Evolutionary conservation across 35 echinoderm and acorn worm species (phyloP), one percentile per base, ranked within the genome.

Genomic region (Apostichopus californicus): DNA sequence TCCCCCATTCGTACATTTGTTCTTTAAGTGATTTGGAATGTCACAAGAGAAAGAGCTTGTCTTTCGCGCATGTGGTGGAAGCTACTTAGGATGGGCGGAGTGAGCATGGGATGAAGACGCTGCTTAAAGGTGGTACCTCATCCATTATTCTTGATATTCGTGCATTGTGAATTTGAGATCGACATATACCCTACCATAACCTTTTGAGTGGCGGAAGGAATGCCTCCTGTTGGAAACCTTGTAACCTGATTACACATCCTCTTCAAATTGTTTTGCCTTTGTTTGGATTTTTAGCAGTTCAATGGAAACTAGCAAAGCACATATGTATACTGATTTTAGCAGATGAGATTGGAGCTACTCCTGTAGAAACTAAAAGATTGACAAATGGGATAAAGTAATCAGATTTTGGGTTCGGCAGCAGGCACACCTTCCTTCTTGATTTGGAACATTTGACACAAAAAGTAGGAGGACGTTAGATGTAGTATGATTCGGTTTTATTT

Each of bases 31-130:
- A 56, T 89, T 82, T 18, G 63, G 63, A 73, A 66, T 89, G 86
- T 58, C 15, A 89, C 23, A 72, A 72, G 68, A 72, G 86, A 66
- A 87, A 87, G 60, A 73, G 86, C 86, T 89, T 72, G 86, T 55
- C 86, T 89, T 89, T 66, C 64, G 68, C 86, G 86, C 86, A 89
- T 89, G 63, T 73, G 86, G 86, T 89, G 86, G 86, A 66, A 89
- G 60, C 86, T 54, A 54, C 86, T 46, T 89, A 89, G 86, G 86
- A 46, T 18, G 54, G 86, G 63, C 21, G 61, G 61, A 58, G 57
- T 71, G 57, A 89, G 86, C 86, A 89, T 89, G 86, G 86, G 57
- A 73, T 89, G 86, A 89, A 89, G 86, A 89, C 68, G 17, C 86
- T 89, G 5, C 80, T 65, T 64, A 89, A 68, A 89, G 86, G 86